A percentile compares a stretch with the other conserved stretches of the same genome.
These are phyloP conservation scores for Cyclopterus lumpus DNA, from an alignment of 2,797 vertebrate species.

Conservation along the genomic window DNA sequence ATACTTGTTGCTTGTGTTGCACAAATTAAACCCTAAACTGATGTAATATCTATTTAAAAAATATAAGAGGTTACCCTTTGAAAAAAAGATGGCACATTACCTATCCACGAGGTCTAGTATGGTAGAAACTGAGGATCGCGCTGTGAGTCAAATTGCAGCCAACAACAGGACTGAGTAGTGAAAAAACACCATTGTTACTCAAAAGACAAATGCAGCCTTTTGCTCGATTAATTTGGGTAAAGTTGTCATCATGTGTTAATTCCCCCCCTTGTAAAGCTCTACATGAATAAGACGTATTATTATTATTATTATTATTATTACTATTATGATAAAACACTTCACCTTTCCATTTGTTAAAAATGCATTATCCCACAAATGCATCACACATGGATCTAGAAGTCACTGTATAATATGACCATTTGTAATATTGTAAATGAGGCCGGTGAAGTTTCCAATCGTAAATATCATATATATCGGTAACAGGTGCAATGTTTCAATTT, in stretches of 20 bases:
- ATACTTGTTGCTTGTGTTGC: not conserved
- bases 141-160: not conserved
- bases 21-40: not conserved
- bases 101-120: not conserved
- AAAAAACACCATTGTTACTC: not conserved
- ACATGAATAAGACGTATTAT: not conserved
- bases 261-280: not conserved
- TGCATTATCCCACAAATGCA: not conserved
- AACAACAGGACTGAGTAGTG: not conserved
- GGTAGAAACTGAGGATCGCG: not conserved
- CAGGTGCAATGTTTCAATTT: slow-evolving; percentile 5
- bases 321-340: not conserved
- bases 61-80: not conserved
- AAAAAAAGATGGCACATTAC: not conserved
- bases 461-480: not conserved
- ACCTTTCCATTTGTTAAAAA: not conserved
- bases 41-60: not conserved
- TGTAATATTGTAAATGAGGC: not conserved
- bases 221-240: not conserved
- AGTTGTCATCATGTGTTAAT: not conserved
- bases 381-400: not conserved
- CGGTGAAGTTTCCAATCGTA: not conserved
- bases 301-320: not conserved
- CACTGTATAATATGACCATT: not conserved
- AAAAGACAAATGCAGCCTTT: not conserved